Percentiles rank a stretch among this genome's conserved stretches.
Conservation (phyloP, 2,888 invertebrate genomes). For the Conomelus anceps region DNA sequence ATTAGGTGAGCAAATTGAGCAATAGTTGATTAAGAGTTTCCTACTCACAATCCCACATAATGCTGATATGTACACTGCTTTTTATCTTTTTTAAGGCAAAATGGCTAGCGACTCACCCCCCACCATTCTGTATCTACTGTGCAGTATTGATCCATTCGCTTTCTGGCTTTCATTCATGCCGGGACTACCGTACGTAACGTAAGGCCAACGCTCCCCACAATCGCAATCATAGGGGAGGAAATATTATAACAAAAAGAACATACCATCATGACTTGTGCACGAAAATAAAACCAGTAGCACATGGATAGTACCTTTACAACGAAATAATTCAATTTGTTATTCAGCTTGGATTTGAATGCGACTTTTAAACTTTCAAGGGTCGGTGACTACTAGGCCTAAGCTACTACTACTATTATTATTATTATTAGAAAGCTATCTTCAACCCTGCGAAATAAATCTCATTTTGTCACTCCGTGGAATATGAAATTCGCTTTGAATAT, state of each 20-base stretch:
- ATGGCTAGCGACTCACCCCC: neutral
- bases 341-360: no score
- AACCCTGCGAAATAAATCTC: no score
- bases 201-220: neutral
- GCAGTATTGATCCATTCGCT: conserved; percentile 13
- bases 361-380: neutral
- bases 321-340: neutral
- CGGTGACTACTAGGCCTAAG: no score
- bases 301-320: neutral
- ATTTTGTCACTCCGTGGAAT: no score
- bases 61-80: neutral
- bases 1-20: neutral
- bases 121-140: conserved; percentile 1
- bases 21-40: neutral
- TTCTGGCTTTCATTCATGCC: neutral
- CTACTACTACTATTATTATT: no score
- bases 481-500: no score
- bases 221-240: neutral
- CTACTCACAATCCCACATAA: conserved; percentile 24
- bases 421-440: no score
- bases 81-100: conserved; percentile 11
- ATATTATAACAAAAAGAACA: neutral
- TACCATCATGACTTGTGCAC: neutral
- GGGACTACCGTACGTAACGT: neutral
- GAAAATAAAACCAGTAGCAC: neutral